Evolutionary conservation across 2,888 invertebrate species (phyloP).

Genomic region (Schizotus pectinicornis): DNA sequence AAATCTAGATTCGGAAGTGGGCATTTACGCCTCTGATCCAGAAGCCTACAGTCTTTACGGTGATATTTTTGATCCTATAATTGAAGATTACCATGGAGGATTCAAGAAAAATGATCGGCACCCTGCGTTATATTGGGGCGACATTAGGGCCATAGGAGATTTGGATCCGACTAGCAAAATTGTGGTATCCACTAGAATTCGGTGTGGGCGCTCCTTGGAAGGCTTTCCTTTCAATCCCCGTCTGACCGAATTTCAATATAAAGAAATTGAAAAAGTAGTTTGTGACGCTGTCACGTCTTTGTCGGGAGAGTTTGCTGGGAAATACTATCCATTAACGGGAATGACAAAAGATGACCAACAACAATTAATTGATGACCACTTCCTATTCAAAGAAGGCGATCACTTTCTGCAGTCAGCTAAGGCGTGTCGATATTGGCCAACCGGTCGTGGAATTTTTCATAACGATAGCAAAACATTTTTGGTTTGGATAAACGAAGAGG

Average conservation of each 20-base stretch:
- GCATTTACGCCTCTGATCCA: slow-evolving; percentile 72
- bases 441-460: slow-evolving; percentile 91
- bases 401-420: slow-evolving; percentile 87
- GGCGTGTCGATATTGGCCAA: slow-evolving; percentile 95
- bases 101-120: slow-evolving; percentile 65
- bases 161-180: slow-evolving; percentile 66
- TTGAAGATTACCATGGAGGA: slow-evolving; percentile 71
- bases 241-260: slow-evolving; percentile 68
- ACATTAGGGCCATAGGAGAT: slow-evolving; percentile 61
- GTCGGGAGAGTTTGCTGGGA: slow-evolving; percentile 81
- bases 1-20: slow-evolving; percentile 70
- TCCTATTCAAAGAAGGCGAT: slow-evolving; percentile 96
- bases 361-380: slow-evolving; percentile 95
- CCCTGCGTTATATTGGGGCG: slow-evolving; percentile 68
- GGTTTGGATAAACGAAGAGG: slow-evolving; percentile 97
- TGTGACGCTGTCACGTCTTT: slow-evolving; percentile 48
- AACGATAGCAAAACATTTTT: slow-evolving; percentile 95
- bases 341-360: slow-evolving; percentile 93
- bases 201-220: slow-evolving; percentile 67
- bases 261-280: slow-evolving; percentile 66
- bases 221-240: slow-evolving; percentile 75
- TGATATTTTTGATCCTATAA: slow-evolving; percentile 71
- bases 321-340: slow-evolving; percentile 89
- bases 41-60: slow-evolving; percentile 71
- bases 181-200: slow-evolving; percentile 71